Percentiles rank a stretch among this genome's conserved stretches.
phyloP scores from a whole-genome alignment of 2,113 vertebrate genomes.

The Dicerorhinus sumatrensis region DNA sequence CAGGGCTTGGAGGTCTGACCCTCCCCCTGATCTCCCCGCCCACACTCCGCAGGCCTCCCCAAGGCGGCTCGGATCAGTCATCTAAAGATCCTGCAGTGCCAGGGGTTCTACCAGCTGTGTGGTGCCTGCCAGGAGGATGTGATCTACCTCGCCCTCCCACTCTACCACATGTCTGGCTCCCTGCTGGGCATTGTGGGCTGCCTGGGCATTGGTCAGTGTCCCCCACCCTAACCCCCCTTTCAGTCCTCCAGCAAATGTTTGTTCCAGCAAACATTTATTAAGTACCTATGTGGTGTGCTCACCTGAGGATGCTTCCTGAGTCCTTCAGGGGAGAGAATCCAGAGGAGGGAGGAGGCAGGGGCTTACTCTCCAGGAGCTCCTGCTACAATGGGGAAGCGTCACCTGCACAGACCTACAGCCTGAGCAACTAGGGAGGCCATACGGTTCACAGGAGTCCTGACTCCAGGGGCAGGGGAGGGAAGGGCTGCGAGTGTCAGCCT shows the following conservation, averaged over 20 bases:
- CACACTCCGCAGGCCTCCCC: constrained; percentile 89
- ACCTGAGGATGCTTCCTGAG: neutral
- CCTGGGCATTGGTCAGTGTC: constrained; percentile 91
- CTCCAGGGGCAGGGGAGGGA: neutral
- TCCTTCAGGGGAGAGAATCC: neutral
- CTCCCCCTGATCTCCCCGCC: no score
- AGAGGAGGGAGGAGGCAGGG: neutral
- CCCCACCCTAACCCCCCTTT: neutral
- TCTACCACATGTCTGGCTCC: constrained; percentile 95
- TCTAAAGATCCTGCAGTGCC: constrained; percentile 90
- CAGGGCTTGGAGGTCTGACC: fast-evolving
- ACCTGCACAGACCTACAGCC: neutral
- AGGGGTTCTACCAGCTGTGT: constrained; percentile 92
- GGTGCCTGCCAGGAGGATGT: constrained; percentile 88
- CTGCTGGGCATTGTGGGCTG: constrained; percentile 93
- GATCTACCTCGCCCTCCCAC: constrained; percentile 93
- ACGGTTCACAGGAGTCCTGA: neutral
- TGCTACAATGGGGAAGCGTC: fast-evolving
- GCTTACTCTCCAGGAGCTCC: neutral
- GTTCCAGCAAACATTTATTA: neutral
- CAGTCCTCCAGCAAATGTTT: neutral
- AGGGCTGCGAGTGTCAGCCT: neutral
- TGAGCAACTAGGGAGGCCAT: neutral
- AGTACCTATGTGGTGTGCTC: neutral
- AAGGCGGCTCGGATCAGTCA: constrained; percentile 94